These are phyloP conservation scores for Gavialis gangeticus DNA, from an alignment of 2,113 vertebrate genomes.

Conservation along the genomic window DNA sequence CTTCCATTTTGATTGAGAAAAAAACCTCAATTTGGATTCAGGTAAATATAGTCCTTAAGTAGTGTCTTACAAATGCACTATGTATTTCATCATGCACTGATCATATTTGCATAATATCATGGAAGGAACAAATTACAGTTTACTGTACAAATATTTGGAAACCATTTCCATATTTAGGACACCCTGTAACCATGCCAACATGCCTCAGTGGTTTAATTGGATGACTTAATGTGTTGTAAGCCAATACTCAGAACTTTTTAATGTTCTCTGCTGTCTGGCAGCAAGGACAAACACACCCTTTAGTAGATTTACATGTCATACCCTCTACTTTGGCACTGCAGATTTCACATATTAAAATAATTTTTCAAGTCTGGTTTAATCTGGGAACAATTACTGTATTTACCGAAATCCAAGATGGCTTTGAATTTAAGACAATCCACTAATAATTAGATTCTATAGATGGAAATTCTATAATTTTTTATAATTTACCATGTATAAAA, in stretches of 20 bases:
- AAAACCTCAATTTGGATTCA: no score
- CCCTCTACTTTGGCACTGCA: neutral
- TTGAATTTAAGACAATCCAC: no score
- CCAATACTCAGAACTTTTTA: neutral
- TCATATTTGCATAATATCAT: neutral
- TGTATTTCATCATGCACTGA: neutral
- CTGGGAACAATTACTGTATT: no score
- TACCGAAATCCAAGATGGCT: no score
- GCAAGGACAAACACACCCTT: neutral
- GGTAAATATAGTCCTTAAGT: no score
- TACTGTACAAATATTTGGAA: neutral
- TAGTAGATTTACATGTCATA: neutral
- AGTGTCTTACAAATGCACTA: neutral
- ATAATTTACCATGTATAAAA: no score
- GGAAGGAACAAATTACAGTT: neutral
- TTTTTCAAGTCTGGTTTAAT: neutral
- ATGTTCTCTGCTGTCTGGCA: neutral
- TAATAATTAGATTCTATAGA: no score
- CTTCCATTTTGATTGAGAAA: no score
- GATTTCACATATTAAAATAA: neutral
- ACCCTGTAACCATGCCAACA: neutral
- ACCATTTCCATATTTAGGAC: neutral
- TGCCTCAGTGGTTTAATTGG: neutral
- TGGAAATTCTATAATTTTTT: no score
- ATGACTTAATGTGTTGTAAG: neutral